Percentiles rank a stretch among this genome's conserved stretches.
These are phyloP conservation scores for Troides aeacus DNA, from an alignment of 2,888 invertebrate genomes.

Conservation along the genomic window DNA sequence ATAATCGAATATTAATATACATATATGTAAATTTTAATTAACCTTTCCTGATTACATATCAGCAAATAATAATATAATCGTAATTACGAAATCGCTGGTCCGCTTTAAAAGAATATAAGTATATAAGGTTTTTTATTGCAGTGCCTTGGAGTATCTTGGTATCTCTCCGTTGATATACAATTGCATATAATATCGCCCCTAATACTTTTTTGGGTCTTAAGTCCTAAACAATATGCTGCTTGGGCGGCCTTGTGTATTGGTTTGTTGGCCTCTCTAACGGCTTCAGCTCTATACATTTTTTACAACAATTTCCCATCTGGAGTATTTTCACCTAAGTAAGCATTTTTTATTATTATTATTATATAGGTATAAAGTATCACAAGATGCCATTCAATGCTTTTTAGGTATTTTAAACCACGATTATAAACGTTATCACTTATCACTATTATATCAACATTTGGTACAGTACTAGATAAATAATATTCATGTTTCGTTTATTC, in stretches of 20 bases:
- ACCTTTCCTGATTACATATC: no score
- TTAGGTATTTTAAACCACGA: no score
- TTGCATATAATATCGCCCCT: constrained; percentile 60
- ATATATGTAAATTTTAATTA: no score
- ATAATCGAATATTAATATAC: no score
- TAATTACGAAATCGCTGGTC: not conserved
- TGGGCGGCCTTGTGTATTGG: constrained; percentile 47
- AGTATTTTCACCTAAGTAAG: constrained; percentile 22
- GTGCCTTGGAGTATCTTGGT: constrained; percentile 63
- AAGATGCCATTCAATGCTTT: not conserved
- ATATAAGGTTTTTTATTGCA: constrained; percentile 39
- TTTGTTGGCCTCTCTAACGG: constrained; percentile 41
- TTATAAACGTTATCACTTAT: no score
- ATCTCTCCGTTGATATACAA: constrained; percentile 63
- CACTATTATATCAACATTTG: no score
- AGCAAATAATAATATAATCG: no score
- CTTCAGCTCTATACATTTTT: constrained; percentile 49
- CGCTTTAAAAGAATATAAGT: not conserved
- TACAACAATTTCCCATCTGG: constrained; percentile 43
- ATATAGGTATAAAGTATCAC: not conserved
- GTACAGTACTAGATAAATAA: no score
- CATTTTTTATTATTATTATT: not conserved
- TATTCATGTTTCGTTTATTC: no score
- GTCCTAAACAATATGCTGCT: constrained; percentile 40
- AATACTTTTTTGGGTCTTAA: constrained; percentile 54